Conservation (phyloP, 1,140 invertebrate species). For the Mya arenaria region DNA sequence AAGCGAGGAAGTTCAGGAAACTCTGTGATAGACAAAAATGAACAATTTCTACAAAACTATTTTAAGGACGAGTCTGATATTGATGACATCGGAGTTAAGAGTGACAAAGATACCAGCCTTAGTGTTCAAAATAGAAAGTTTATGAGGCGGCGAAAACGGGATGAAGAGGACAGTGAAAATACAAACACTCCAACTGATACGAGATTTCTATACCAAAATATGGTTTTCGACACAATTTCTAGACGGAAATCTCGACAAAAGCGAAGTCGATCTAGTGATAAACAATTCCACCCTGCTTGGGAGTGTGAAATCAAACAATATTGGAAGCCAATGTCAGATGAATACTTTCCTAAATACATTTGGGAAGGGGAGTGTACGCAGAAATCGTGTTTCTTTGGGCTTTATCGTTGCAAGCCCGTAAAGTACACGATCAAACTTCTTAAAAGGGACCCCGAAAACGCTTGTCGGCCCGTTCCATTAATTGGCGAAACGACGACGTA, state of each 20-base stretch:
- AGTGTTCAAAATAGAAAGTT: conserved; percentile 49
- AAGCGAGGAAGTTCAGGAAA: conserved; percentile 16
- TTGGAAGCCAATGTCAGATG: conserved; percentile 26
- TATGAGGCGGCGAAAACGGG: conserved; percentile 27
- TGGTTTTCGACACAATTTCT: conserved; percentile 39
- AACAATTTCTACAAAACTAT: conserved; percentile 21
- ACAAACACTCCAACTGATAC: conserved; percentile 16
- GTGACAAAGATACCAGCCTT: conserved; percentile 30
- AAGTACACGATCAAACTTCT: conserved; percentile 53
- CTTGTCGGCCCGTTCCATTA: conserved; percentile 32
- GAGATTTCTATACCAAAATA: conserved; percentile 44
- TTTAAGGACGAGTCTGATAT: conserved; percentile 47
- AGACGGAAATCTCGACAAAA: conserved; percentile 39
- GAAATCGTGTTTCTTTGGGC: conserved; percentile 47
- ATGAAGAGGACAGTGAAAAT: conserved; percentile 1
- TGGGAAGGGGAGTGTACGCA: conserved; percentile 26
- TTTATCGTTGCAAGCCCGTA: conserved; percentile 47
- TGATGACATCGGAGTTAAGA: conserved; percentile 24
- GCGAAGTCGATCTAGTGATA: background rate
- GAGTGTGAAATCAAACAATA: conserved; percentile 21
- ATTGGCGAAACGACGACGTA: conserved; percentile 25
- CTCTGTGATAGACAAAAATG: conserved; percentile 40
- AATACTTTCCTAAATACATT: conserved; percentile 49
- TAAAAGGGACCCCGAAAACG: conserved; percentile 41
- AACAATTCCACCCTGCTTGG: conserved; percentile 39